Base-by-base conservation (phyloP, 2,797 vertebrate species). In the Pangasius larnaudii region DNA sequence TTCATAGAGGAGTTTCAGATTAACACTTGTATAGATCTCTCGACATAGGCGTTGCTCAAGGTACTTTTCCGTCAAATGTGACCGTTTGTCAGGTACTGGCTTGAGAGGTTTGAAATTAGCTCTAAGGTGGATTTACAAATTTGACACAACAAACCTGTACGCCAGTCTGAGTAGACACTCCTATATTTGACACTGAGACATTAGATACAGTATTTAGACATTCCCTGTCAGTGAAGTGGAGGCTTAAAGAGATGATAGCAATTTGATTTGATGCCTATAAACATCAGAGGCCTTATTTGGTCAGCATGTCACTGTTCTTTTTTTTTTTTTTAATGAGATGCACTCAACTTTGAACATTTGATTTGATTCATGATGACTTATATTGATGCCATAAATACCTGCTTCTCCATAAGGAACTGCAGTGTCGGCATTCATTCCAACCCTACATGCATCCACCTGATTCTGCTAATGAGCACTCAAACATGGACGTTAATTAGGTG, bases 231-330 rank as follows among this genome's bases (percentile, higher is more conserved):
- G n/a, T 61, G 24, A 59, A 75, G 56, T 42, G 58, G 7, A 75
- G n/a, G 80, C 61, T 63, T 75, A 49, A 87, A 84, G 86, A 87
- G 86, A 87, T 75, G 79, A 82, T 59, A 13, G 65, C 42, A 39
- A 22, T 87, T 69, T 81, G 78, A 33, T 72, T 46, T 18, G 27
- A 67, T 65, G 74, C 59, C 63, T 86, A 5, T 61, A 49, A 77
- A 61, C 72, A 24, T 63, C 30, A 11, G 61, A 53, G 42, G 6
- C 51, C 53, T 75, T 71, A 33, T 80, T 86, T 86, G 77, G 61
- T 80, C 65, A 82, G 78, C 86, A 72, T 81, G 61, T 58, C 61
- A 67, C 81, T 10, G 3, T 14, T 42, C 6, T 5, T 5, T 5
- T 42, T 42, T n/a, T 5, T 22, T 33, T 56, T 79, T 80, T 71